A percentile compares a stretch with the other conserved stretches of the same genome.
Conservation (phyloP, 1,140 invertebrate genomes). For the Mactra quadrangularis region DNA sequence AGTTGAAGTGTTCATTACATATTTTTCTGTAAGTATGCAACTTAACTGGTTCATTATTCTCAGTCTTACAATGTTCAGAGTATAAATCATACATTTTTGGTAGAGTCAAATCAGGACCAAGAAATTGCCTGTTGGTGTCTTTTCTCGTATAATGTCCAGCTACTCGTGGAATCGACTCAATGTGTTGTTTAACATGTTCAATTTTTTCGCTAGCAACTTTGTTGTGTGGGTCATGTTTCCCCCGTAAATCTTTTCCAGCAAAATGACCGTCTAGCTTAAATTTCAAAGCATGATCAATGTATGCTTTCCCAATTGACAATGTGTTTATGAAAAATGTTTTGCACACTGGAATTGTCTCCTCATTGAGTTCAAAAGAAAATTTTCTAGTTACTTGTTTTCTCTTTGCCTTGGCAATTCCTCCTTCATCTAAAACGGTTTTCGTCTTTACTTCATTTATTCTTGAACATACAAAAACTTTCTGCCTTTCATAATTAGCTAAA, state of each 20-base stretch:
- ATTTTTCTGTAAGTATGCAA: background rate
- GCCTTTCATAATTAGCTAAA: background rate
- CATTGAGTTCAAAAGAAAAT: slow-evolving; percentile 4
- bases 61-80: background rate
- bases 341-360: background rate
- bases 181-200: background rate
- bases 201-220: background rate
- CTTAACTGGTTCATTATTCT: background rate
- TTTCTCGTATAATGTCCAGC: background rate
- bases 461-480: background rate
- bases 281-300: background rate
- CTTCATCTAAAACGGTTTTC: background rate
- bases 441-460: background rate
- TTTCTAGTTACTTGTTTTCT: background rate
- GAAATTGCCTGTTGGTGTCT: too few species aligned
- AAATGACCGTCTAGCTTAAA: background rate
- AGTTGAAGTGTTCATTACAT: background rate
- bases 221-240: too few species aligned
- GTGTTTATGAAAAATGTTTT: slow-evolving; percentile 1
- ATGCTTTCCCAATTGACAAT: background rate
- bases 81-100: slow-evolving; percentile 10
- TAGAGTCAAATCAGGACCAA: background rate
- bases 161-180: background rate
- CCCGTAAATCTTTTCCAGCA: background rate
- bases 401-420: background rate